Percentiles rank a stretch among this genome's conserved stretches.
Evolutionary conservation across 2,797 vertebrate genomes (phyloP).

Genomic region (Leptoclinus maculatus): DNA sequence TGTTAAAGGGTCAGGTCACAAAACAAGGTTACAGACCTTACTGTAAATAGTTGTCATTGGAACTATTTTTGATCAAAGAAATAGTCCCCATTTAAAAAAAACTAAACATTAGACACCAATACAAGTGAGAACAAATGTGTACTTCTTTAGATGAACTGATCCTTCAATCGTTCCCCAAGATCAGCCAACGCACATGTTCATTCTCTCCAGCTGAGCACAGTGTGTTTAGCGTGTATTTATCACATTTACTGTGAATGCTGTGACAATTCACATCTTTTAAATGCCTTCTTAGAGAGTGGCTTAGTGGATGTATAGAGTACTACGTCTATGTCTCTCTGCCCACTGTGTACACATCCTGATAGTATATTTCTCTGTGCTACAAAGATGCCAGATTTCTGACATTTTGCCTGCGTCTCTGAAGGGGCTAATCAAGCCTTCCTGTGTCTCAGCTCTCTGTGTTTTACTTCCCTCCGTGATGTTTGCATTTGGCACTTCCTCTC

Average conservation of each 20-base stretch:
- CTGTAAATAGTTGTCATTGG: background rate
- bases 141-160: background rate
- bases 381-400: background rate
- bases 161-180: background rate
- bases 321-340: constrained; percentile 1
- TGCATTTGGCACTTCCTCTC: background rate
- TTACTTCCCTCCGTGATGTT: constrained; percentile 18
- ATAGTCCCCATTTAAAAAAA: background rate
- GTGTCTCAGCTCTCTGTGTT: constrained; percentile 46
- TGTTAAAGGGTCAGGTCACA: background rate
- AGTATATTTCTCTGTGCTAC: background rate
- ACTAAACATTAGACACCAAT: no score
- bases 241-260: constrained; percentile 1
- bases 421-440: constrained; percentile 62
- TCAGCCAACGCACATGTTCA: background rate
- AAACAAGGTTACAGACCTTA: background rate
- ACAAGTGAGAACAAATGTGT: background rate
- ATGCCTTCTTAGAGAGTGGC: background rate
- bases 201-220: background rate
- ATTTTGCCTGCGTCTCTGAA: constrained; percentile 36
- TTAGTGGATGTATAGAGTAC: background rate
- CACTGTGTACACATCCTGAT: background rate
- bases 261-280: background rate
- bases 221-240: background rate
- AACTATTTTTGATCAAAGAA: constrained; percentile 11